Conservation (phyloP, 2,888 invertebrate species). For the Gisinianus flammeolus region DNA sequence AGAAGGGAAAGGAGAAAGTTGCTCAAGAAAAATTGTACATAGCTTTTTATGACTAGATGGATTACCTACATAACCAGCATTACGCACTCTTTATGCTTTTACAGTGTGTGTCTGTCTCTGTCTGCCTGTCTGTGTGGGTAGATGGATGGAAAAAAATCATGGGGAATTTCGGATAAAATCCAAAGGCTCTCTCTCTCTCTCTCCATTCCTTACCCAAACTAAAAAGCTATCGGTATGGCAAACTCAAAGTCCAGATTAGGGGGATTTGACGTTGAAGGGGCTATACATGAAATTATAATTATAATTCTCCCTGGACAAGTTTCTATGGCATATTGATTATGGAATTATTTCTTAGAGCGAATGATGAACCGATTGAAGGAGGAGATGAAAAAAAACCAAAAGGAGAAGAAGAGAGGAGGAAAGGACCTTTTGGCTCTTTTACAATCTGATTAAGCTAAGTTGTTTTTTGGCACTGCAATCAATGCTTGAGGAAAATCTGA, state of each 20-base stretch:
- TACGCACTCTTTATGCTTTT: background rate
- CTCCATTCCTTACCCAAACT: too few species aligned
- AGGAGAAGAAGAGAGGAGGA: background rate
- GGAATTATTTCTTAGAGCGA: background rate
- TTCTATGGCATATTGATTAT: conserved; percentile 10
- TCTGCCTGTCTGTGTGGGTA: too few species aligned
- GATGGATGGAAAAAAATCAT: too few species aligned
- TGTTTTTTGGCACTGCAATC: conserved; percentile 19
- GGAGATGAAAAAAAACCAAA: background rate
- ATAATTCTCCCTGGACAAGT: too few species aligned
- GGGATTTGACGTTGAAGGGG: too few species aligned
- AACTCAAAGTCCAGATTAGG: too few species aligned
- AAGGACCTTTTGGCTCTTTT: background rate
- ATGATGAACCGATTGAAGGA: background rate
- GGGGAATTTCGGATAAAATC: too few species aligned
- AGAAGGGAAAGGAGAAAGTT: background rate
- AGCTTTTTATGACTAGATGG: conserved; percentile 1
- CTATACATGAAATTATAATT: too few species aligned
- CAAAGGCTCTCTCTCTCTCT: too few species aligned
- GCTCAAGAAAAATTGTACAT: conserved; percentile 1
- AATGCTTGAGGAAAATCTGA: conserved; percentile 6
- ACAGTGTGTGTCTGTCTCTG: too few species aligned
- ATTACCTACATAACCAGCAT: background rate
- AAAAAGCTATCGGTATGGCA: too few species aligned
- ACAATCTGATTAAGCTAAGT: conserved; percentile 9